Evolutionary conservation across 2,888 invertebrate genomes (phyloP).

Genomic region (Mycalesis mineus): DNA sequence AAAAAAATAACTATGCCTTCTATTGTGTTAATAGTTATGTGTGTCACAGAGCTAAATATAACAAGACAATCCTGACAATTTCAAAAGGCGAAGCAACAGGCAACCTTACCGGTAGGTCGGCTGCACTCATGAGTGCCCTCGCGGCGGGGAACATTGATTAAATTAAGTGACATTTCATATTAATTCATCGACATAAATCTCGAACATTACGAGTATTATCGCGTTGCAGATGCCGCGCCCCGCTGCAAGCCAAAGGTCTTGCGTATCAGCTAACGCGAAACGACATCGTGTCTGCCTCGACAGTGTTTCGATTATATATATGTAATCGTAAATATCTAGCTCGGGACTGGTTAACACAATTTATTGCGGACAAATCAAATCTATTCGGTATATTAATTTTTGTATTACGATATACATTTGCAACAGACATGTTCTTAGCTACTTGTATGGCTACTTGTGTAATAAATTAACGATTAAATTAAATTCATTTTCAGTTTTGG

Average conservation of each 20-base stretch:
- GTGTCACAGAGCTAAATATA: background rate
- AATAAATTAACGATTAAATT: no score
- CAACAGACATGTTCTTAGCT: no score
- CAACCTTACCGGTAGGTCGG: slow-evolving; percentile 1
- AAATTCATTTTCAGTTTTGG: no score
- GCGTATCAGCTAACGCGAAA: slow-evolving; percentile 42
- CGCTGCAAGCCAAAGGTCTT: slow-evolving; percentile 49
- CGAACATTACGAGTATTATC: slow-evolving; percentile 58
- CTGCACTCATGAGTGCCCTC: slow-evolving; percentile 43
- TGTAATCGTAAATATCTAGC: slow-evolving; percentile 23
- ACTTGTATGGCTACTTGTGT: no score
- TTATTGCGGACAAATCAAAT: slow-evolving; percentile 1
- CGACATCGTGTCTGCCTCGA: slow-evolving; percentile 49
- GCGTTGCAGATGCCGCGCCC: slow-evolving; percentile 51
- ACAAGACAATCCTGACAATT: background rate
- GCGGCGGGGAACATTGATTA: slow-evolving; percentile 64
- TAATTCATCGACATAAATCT: slow-evolving; percentile 67
- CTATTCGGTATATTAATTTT: background rate
- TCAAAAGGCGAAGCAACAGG: background rate
- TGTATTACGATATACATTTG: no score
- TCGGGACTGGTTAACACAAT: slow-evolving; percentile 15
- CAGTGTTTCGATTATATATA: slow-evolving; percentile 13
- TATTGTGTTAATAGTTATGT: no score
- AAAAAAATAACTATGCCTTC: no score
- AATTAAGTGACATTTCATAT: slow-evolving; percentile 74